Evolutionary conservation across 2,797 vertebrate genomes (phyloP).

Genomic region (Prunella strophiata): DNA sequence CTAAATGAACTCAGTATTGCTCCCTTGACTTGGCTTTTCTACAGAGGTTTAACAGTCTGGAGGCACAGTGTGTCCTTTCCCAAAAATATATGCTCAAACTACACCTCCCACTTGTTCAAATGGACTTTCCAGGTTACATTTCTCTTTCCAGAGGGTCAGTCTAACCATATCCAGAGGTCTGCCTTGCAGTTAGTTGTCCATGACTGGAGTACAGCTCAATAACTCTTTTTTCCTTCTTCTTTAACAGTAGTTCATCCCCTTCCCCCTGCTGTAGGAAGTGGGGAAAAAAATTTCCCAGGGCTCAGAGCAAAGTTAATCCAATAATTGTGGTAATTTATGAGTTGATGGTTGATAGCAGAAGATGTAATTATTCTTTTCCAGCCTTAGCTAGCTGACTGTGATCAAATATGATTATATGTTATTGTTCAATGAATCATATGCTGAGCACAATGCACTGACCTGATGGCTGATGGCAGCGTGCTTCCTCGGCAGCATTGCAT

Average conservation of each 20-base stretch:
- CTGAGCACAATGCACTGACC: neutral
- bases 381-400: neutral
- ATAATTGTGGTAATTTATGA: slow-evolving; percentile 30
- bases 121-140: neutral
- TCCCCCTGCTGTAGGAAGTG: neutral
- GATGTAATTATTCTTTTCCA: slow-evolving; percentile 2
- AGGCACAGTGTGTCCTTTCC: neutral
- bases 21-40: neutral
- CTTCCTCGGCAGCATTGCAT: neutral
- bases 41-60: neutral
- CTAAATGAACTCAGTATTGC: neutral
- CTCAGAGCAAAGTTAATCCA: slow-evolving; percentile 1
- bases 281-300: neutral
- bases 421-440: neutral
- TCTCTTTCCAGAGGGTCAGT: neutral
- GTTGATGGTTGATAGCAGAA: neutral
- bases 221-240: neutral
- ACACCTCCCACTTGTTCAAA: neutral
- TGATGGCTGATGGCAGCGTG: neutral
- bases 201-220: neutral
- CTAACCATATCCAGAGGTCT: neutral
- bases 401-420: slow-evolving; percentile 7
- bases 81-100: neutral
- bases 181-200: neutral
- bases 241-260: neutral